A percentile compares a stretch with the other conserved stretches of the same genome.
These are phyloP conservation scores for Siniperca obscura DNA, from an alignment of 2,797 vertebrate genomes.

Conservation along the genomic window DNA sequence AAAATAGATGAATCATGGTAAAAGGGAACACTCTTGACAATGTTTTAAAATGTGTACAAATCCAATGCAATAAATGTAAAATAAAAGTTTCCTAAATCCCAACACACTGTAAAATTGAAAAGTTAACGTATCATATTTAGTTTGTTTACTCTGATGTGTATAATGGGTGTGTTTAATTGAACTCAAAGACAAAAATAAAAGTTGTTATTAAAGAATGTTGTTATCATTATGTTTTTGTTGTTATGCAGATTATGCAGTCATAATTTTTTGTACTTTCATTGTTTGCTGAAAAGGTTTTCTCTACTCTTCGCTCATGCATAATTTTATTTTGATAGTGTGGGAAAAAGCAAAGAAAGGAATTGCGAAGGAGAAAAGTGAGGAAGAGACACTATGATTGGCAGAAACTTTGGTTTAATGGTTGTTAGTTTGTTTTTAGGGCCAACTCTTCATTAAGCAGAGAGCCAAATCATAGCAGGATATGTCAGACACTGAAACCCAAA, in stretches of 20 bases:
- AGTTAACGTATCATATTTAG: not conserved
- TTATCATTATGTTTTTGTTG: not conserved
- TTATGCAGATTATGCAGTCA: not conserved
- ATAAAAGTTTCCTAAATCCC: not conserved
- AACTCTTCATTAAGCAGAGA: constrained; percentile 24
- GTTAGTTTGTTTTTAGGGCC: constrained; percentile 7
- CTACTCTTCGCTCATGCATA: too few relatives aligned
- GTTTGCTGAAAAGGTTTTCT: not conserved
- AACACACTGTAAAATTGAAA: not conserved
- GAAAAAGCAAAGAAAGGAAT: not conserved
- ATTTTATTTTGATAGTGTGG: not conserved
- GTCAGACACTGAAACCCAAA: constrained; percentile 15
- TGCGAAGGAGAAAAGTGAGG: not conserved
- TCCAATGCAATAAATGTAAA: not conserved
- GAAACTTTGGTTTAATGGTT: constrained; percentile 15
- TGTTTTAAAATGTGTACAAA: not conserved
- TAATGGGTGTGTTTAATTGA: not conserved
- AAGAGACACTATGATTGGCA: not conserved
- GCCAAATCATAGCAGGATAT: constrained; percentile 24
- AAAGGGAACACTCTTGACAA: not conserved
- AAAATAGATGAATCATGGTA: not conserved
- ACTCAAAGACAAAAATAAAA: not conserved
- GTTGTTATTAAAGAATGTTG: not conserved
- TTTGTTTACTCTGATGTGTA: not conserved
- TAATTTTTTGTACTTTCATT: not conserved